Conservation (phyloP, 1,140 invertebrate species). For the Trachymyrmex septentrionalis region DNA sequence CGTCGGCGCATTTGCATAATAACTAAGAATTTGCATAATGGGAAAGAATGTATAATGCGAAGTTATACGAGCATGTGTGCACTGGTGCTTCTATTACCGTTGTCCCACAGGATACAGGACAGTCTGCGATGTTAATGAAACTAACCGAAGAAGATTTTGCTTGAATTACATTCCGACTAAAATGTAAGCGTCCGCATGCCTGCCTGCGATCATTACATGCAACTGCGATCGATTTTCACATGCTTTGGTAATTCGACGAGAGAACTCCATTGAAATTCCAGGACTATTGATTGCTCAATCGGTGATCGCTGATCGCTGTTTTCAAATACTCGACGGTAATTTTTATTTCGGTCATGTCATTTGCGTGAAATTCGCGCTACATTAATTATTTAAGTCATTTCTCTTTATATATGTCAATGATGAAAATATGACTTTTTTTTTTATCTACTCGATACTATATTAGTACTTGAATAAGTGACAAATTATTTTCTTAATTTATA, state of each 20-base stretch:
- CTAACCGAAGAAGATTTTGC: conserved; percentile 63
- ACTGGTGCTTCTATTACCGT: conserved; percentile 43
- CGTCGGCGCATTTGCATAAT: conserved; percentile 71
- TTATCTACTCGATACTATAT: not conserved
- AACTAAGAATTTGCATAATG: conserved; percentile 76
- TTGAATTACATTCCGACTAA: conserved; percentile 26
- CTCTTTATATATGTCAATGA: not conserved
- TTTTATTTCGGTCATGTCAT: not conserved
- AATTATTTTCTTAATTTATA: not conserved
- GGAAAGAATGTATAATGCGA: conserved; percentile 75
- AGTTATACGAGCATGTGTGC: conserved; percentile 72
- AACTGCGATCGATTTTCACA: conserved; percentile 33
- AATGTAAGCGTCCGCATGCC: conserved; percentile 22
- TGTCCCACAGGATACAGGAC: conserved; percentile 31
- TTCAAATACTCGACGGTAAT: conserved; percentile 37
- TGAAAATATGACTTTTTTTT: not conserved
- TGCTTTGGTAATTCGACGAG: conserved; percentile 11
- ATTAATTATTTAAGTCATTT: conserved; percentile 10
- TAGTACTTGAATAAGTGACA: no score
- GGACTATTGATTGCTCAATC: conserved; percentile 39
- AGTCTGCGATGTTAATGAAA: conserved; percentile 68
- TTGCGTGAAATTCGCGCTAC: conserved; percentile 31
- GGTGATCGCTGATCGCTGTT: conserved; percentile 40
- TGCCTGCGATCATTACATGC: conserved; percentile 9
- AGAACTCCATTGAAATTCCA: conserved; percentile 35